These are phyloP conservation scores for Agapornis canus DNA, from an alignment of 2,797 vertebrate genomes.

Conservation along the genomic window DNA sequence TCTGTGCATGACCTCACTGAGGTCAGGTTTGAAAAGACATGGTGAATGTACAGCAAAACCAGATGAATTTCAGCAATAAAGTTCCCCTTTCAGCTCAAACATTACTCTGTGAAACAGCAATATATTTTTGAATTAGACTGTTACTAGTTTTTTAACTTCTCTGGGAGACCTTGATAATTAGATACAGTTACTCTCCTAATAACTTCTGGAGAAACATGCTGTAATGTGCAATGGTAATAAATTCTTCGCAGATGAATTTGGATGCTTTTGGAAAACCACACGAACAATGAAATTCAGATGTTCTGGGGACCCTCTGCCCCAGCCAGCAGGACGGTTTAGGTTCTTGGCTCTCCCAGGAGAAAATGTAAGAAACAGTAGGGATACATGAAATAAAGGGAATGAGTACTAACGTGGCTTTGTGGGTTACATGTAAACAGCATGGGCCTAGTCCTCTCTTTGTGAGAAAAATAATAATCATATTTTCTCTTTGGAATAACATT, in stretches of 20 bases:
- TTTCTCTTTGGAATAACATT: background rate
- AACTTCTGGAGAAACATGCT: background rate
- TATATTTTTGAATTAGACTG: constrained; percentile 19
- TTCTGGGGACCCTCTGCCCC: background rate
- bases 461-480: fast-evolving
- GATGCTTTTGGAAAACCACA: background rate
- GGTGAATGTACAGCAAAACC: background rate
- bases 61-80: constrained; percentile 10
- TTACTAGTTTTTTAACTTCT: constrained; percentile 8
- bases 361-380: background rate
- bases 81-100: background rate
- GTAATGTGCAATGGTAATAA: background rate
- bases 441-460: background rate
- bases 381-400: background rate
- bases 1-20: background rate
- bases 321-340: background rate
- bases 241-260: background rate
- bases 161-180: background rate
- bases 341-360: background rate
- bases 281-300: background rate
- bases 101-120: background rate
- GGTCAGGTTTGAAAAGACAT: constrained; percentile 1
- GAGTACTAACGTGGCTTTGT: background rate
- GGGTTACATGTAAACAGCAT: background rate
- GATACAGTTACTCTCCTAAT: background rate